A percentile compares a stretch with the other conserved stretches of the same genome.
Conservation (phyloP, 2,888 invertebrate genomes). For the Neria commutata region DNA sequence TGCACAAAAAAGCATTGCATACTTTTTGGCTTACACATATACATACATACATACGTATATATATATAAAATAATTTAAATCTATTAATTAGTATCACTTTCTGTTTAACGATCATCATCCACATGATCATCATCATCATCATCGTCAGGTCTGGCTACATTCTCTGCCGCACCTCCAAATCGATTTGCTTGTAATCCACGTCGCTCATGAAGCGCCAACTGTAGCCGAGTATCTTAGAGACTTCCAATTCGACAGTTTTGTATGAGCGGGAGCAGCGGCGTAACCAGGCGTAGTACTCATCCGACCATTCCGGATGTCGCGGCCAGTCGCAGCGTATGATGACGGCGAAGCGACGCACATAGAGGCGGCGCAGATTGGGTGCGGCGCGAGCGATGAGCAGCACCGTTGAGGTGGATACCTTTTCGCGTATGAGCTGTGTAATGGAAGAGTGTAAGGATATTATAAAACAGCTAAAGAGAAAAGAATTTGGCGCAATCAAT, state of each 20-base stretch:
- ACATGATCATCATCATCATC: not conserved
- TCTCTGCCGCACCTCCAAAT: conserved; percentile 51
- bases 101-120: too few relatives aligned
- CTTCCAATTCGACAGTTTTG: conserved; percentile 70
- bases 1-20: not conserved
- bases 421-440: conserved; percentile 72
- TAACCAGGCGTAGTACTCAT: conserved; percentile 72
- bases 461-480: not conserved
- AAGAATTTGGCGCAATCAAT: not conserved
- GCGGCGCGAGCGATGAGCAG: conserved; percentile 72
- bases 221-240: conserved; percentile 71
- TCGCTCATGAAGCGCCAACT: conserved; percentile 73
- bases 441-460: too few relatives aligned
- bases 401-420: conserved; percentile 78
- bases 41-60: not conserved
- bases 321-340: conserved; percentile 76
- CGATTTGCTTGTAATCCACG: conserved; percentile 67
- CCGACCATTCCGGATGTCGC: conserved; percentile 69
- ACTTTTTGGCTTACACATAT: conserved; percentile 1
- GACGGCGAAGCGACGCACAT: conserved; percentile 75
- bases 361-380: conserved; percentile 67
- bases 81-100: too few relatives aligned
- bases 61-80: too few relatives aligned
- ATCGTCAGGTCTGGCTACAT: conserved; percentile 26
- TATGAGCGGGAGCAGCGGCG: conserved; percentile 69